phyloP scores from a whole-genome alignment of 2,797 vertebrate species.

The Stomatorhinus walkeri region DNA sequence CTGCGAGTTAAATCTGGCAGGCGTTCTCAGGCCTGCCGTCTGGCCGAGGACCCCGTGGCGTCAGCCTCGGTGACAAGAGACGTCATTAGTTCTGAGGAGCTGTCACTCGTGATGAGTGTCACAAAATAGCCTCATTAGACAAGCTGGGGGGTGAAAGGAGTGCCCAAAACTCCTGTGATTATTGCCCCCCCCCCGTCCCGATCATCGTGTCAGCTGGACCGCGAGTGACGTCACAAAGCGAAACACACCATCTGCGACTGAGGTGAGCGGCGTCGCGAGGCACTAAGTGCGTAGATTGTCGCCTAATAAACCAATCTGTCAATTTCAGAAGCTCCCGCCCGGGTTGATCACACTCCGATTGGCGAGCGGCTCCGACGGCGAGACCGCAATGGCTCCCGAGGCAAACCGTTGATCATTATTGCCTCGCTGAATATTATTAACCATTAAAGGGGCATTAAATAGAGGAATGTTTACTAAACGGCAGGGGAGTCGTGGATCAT shows the following conservation, averaged over 20 bases:
- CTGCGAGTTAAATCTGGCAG: slow-evolving; percentile 19
- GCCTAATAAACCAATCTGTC: background rate
- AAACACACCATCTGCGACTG: background rate
- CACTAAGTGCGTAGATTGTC: background rate
- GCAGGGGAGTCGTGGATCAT: background rate
- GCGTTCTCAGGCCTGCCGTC: slow-evolving; percentile 7
- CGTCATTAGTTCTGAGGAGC: slow-evolving; percentile 22
- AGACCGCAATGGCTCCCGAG: background rate
- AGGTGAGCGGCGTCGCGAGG: background rate
- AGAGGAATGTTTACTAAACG: background rate
- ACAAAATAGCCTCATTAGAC: slow-evolving; percentile 19
- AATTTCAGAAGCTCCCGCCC: background rate
- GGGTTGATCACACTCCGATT: background rate
- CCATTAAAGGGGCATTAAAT: background rate
- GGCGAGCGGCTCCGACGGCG: background rate
- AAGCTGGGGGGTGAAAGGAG: slow-evolving; percentile 8
- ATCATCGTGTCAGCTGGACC: slow-evolving; percentile 14
- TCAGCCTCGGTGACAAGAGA: slow-evolving; percentile 13
- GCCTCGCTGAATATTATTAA: background rate
- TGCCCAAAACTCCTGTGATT: background rate
- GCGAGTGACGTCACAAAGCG: background rate
- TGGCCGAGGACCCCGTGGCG: background rate
- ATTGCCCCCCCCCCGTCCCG: slow-evolving; percentile 21
- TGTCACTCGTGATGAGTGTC: slow-evolving; percentile 7
- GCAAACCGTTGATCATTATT: background rate